Evolutionary conservation across 2,797 vertebrate species (phyloP).

Genomic region (Protosalanx chinensis): DNA sequence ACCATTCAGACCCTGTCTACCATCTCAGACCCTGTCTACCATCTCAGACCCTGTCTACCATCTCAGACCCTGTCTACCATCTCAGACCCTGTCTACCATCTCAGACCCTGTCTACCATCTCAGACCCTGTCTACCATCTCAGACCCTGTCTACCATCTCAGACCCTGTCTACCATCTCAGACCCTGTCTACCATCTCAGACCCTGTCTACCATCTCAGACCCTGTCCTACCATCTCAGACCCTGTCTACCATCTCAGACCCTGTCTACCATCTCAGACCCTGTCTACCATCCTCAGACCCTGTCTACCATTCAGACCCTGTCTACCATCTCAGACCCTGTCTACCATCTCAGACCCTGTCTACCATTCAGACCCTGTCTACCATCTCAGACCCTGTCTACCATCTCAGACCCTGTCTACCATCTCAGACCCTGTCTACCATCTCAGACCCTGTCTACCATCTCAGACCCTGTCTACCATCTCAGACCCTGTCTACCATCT

Average conservation of each 20-base stretch:
- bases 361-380: no score
- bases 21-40: slow-evolving; percentile 11
- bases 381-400: slow-evolving; percentile 11
- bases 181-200: slow-evolving; percentile 11
- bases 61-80: slow-evolving; percentile 18
- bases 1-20: no score
- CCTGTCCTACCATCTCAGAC: slow-evolving; percentile 7
- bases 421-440: slow-evolving; percentile 13
- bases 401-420: slow-evolving; percentile 11
- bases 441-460: slow-evolving; percentile 18
- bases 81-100: slow-evolving; percentile 15
- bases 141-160: slow-evolving; percentile 18
- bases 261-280: slow-evolving; percentile 11
- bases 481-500: slow-evolving; percentile 15
- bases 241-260: slow-evolving; percentile 11
- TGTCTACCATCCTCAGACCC: no score
- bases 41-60: slow-evolving; percentile 13
- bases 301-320: slow-evolving; percentile 13
- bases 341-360: slow-evolving; percentile 11
- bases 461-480: slow-evolving; percentile 15
- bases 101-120: slow-evolving; percentile 15
- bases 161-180: neutral
- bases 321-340: slow-evolving; percentile 11
- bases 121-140: slow-evolving; percentile 15
- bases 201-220: slow-evolving; percentile 16